phyloP scores from a whole-genome alignment of 2,888 invertebrate genomes.

The Scaptomyza tumidula region DNA sequence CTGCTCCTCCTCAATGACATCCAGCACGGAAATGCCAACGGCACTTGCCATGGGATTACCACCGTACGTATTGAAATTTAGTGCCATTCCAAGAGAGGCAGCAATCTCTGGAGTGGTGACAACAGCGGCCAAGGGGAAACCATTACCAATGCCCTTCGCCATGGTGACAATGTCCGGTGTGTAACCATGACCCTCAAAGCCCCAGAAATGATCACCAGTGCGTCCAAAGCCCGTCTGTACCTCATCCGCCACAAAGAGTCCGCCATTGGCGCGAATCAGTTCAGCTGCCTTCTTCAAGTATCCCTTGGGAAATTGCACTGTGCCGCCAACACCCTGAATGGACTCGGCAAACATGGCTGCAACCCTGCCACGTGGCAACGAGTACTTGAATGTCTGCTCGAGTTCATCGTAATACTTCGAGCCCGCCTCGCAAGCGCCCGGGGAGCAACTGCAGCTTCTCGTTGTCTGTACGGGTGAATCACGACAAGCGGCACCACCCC shows the following conservation, averaged over 20 bases:
- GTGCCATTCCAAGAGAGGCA: slow-evolving; percentile 89
- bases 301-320: slow-evolving; percentile 95
- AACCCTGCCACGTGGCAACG: slow-evolving; percentile 90
- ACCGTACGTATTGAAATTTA: slow-evolving; percentile 98
- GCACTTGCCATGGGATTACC: slow-evolving; percentile 96
- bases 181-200: slow-evolving; percentile 95
- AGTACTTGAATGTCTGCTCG: slow-evolving; percentile 89
- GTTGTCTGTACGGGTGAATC: slow-evolving; percentile 92
- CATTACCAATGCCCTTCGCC: slow-evolving; percentile 97
- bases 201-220: slow-evolving; percentile 97
- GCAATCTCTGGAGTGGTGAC: slow-evolving; percentile 96
- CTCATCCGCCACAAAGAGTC: slow-evolving; percentile 96
- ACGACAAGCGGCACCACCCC: slow-evolving; percentile 94
- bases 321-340: slow-evolving; percentile 98
- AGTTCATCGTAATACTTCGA: slow-evolving; percentile 92
- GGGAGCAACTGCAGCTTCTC: slow-evolving; percentile 88
- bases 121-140: slow-evolving; percentile 97
- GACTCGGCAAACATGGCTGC: slow-evolving; percentile 97
- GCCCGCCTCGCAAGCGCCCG: slow-evolving; percentile 89
- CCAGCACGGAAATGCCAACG: slow-evolving; percentile 95
- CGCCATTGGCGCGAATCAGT: slow-evolving; percentile 91
- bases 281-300: slow-evolving; percentile 93
- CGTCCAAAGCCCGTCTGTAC: slow-evolving; percentile 98
- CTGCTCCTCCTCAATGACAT: slow-evolving; percentile 95
- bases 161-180: slow-evolving; percentile 97